Percentiles rank a stretch among this genome's conserved stretches.
phyloP scores from a whole-genome alignment of 2,888 invertebrate genomes.

The Deroplatys truncata region DNA sequence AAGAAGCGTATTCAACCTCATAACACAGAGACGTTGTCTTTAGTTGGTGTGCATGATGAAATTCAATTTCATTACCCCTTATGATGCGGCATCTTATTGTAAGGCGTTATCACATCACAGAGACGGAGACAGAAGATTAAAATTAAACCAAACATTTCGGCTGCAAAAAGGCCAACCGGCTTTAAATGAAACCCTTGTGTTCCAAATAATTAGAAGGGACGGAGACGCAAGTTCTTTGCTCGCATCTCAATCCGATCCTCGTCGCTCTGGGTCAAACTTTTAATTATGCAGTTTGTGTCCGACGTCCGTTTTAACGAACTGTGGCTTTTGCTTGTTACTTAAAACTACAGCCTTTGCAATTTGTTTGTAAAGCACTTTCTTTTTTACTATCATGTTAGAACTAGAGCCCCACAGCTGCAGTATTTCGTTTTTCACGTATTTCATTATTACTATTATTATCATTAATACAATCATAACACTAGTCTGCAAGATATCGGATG shows the following conservation, averaged over 20 bases:
- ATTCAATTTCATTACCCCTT: not conserved
- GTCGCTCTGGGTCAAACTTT: not conserved
- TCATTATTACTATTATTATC: too few species aligned
- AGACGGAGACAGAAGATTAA: not conserved
- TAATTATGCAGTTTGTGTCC: not conserved
- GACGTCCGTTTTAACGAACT: not conserved
- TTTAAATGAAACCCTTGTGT: conserved; percentile 11
- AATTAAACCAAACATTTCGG: not conserved
- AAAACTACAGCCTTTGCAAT: not conserved
- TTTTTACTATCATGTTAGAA: not conserved
- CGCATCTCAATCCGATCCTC: not conserved
- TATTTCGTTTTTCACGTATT: too few species aligned
- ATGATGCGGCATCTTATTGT: not conserved
- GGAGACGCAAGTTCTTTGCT: not conserved
- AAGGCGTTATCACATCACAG: not conserved
- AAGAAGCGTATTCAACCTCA: too few species aligned
- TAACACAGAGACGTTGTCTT: too few species aligned
- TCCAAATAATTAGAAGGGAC: not conserved
- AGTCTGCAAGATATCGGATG: too few species aligned
- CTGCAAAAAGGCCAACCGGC: not conserved
- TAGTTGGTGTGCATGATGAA: not conserved
- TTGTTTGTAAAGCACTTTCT: not conserved
- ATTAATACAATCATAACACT: too few species aligned
- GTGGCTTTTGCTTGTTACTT: not conserved
- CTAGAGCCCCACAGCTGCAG: too few species aligned